phyloP scores from a whole-genome alignment of 2,797 vertebrate genomes.

The Melanotaenia nigrans region DNA sequence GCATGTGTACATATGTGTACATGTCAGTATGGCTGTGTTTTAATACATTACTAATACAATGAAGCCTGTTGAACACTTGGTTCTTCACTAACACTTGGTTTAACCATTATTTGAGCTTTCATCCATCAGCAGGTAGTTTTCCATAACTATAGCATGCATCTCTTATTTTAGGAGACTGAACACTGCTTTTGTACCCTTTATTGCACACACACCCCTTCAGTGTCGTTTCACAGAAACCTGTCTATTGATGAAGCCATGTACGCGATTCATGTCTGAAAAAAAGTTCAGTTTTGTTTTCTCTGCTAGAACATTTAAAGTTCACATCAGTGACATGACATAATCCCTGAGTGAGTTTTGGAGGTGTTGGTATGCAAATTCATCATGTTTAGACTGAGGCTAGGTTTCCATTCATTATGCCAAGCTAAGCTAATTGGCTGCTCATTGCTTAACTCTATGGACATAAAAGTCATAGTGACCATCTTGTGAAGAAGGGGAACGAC shows the following conservation, averaged over 20 bases:
- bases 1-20: too few relatives aligned
- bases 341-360: neutral
- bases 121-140: too few relatives aligned
- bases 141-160: too few relatives aligned
- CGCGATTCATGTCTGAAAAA: neutral
- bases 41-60: too few relatives aligned
- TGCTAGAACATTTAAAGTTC: neutral
- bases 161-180: neutral
- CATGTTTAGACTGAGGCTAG: neutral
- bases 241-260: neutral
- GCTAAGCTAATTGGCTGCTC: neutral
- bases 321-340: neutral
- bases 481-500: neutral
- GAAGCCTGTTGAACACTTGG: too few relatives aligned
- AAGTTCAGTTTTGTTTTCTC: neutral
- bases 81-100: too few relatives aligned
- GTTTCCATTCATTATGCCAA: constrained; percentile 3
- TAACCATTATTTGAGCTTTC: too few relatives aligned
- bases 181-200: neutral
- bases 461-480: neutral
- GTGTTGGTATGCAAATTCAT: neutral
- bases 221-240: neutral
- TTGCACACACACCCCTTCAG: neutral
- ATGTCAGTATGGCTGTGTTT: too few relatives aligned
- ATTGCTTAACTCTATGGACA: neutral